Evolutionary conservation across 2,888 invertebrate species (phyloP).

Genomic region (Embidobia sp.): DNA sequence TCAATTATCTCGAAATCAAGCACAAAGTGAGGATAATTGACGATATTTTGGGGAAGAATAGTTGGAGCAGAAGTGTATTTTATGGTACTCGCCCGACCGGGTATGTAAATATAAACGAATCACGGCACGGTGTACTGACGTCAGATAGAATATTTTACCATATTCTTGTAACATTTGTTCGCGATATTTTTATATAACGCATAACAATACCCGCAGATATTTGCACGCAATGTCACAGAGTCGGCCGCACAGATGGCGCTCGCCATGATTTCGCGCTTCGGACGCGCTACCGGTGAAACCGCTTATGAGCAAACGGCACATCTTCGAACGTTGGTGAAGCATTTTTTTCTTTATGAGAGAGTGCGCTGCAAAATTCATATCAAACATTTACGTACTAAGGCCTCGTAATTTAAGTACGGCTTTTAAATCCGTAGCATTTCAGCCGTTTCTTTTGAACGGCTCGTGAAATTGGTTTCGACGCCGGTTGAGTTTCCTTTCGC

Average conservation of each 20-base stretch:
- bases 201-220: slow-evolving; percentile 18
- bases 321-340: too few species aligned
- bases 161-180: slow-evolving; percentile 39
- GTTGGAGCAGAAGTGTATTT: slow-evolving; percentile 28
- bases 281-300: too few species aligned
- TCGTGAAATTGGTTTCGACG: too few species aligned
- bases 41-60: slow-evolving; percentile 37
- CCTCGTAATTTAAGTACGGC: too few species aligned
- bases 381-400: too few species aligned
- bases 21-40: background rate
- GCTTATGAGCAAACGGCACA: too few species aligned
- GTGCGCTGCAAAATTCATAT: too few species aligned
- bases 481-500: too few species aligned
- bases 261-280: background rate
- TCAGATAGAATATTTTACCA: slow-evolving; percentile 28
- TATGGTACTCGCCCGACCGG: slow-evolving; percentile 29
- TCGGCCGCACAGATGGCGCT: slow-evolving; percentile 4
- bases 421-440: too few species aligned
- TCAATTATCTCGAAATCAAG: slow-evolving; percentile 21
- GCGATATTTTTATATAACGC: slow-evolving; percentile 42
- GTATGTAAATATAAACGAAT: slow-evolving; percentile 46
- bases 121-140: background rate
- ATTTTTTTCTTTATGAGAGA: too few species aligned
- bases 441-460: too few species aligned
- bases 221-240: background rate